Conservation (phyloP, 2,113 vertebrate species). For the Phycodurus eques region DNA sequence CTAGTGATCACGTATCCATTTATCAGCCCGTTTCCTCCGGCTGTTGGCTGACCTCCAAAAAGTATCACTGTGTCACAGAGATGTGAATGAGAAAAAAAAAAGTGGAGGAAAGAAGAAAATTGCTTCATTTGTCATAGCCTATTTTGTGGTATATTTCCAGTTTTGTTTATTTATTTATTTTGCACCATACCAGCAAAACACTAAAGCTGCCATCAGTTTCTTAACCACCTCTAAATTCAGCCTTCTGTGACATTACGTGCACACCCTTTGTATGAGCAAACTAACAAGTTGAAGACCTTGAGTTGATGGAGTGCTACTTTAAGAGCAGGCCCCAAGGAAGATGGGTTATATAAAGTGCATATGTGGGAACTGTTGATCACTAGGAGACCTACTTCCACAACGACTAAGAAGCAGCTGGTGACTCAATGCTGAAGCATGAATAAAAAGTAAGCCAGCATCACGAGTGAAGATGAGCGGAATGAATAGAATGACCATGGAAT, state of each 20-base stretch:
- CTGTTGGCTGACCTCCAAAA: conserved; percentile 55
- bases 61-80: conserved; percentile 31
- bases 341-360: conserved; percentile 6
- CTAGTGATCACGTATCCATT: conserved; percentile 57
- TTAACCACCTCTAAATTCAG: neutral
- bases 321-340: conserved; percentile 5
- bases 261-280: neutral
- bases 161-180: neutral
- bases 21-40: conserved; percentile 50
- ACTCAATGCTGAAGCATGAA: conserved; percentile 3
- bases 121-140: neutral
- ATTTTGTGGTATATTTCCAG: neutral
- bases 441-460: neutral
- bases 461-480: neutral
- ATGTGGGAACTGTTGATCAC: neutral
- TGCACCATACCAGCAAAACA: neutral
- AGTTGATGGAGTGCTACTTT: conserved; percentile 2
- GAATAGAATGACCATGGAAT: neutral
- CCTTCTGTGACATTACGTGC: neutral
- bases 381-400: conserved; percentile 1
- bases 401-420: conserved; percentile 4
- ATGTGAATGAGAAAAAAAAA: neutral
- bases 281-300: neutral
- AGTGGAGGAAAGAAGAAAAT: neutral
- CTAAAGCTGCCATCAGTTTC: neutral